phyloP scores from a whole-genome alignment of 2,888 invertebrate genomes.

The Neoitamus cyanurus region DNA sequence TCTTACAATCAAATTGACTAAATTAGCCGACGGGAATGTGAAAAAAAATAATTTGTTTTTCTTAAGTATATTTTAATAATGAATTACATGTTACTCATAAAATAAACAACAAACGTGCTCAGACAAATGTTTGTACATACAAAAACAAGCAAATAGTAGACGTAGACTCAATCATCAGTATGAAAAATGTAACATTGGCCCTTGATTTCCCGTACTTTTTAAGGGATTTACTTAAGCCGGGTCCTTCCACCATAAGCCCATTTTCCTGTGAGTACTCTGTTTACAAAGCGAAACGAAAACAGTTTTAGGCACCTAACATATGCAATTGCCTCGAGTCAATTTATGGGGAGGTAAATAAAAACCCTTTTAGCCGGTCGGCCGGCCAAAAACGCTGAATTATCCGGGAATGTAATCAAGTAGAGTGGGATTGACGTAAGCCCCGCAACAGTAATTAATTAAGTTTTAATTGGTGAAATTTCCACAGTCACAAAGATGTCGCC shows the following conservation, averaged over 20 bases:
- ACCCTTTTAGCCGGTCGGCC: too few relatives aligned
- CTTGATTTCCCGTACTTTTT: background rate
- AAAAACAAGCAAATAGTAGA: too few relatives aligned
- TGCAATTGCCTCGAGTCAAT: background rate
- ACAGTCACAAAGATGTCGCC: slow-evolving; percentile 80
- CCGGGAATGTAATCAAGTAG: background rate
- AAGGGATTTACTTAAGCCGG: background rate
- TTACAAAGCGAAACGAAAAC: background rate
- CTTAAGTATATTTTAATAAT: too few relatives aligned
- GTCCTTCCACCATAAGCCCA: background rate
- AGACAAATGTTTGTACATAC: background rate
- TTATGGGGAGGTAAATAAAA: background rate
- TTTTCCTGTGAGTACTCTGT: background rate
- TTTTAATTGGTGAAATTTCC: slow-evolving; percentile 54
- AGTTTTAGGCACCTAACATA: background rate
- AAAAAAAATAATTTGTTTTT: too few relatives aligned
- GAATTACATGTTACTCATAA: too few relatives aligned
- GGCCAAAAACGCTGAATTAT: background rate
- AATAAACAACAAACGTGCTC: background rate
- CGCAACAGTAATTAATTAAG: background rate
- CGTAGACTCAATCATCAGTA: too few relatives aligned
- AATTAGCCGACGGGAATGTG: too few relatives aligned
- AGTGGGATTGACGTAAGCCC: background rate
- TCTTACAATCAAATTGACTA: too few relatives aligned
- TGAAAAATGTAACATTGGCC: background rate